A percentile compares a stretch with the other conserved stretches of the same genome.
phyloP scores from a whole-genome alignment of 1,140 invertebrate genomes.

The Diplogasteroides magnus region DNA sequence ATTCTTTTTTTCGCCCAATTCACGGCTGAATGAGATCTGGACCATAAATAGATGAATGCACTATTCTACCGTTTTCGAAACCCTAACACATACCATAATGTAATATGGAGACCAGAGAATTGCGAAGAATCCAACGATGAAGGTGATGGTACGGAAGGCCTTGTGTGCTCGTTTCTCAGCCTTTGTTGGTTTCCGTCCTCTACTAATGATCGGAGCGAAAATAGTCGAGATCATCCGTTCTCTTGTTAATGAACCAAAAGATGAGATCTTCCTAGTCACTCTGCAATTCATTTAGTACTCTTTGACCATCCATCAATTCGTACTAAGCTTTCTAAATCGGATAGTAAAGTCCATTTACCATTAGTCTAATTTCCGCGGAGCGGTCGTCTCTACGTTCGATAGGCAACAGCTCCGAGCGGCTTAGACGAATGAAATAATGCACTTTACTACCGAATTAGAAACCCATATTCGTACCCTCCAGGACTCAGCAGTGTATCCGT shows the following conservation, averaged over 20 bases:
- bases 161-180: slow-evolving; percentile 53
- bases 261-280: slow-evolving; percentile 36
- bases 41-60: no score
- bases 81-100: slow-evolving; percentile 40
- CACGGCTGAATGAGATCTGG: no score
- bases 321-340: no score
- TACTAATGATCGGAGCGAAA: slow-evolving; percentile 48
- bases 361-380: no score
- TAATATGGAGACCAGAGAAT: slow-evolving; percentile 56
- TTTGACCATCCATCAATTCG: no score
- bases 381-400: no score
- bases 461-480: slow-evolving; percentile 6
- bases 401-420: no score
- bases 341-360: no score
- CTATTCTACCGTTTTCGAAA: no score
- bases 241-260: slow-evolving; percentile 33
- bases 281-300: slow-evolving; percentile 24
- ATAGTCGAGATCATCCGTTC: slow-evolving; percentile 42
- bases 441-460: no score
- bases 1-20: no score
- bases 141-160: slow-evolving; percentile 52
- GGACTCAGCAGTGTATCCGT: slow-evolving; percentile 11
- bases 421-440: slow-evolving; percentile 5
- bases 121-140: slow-evolving; percentile 54
- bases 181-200: slow-evolving; percentile 48